Conservation (phyloP, 2,888 invertebrate genomes). For the Hoplodrina ambigua region DNA sequence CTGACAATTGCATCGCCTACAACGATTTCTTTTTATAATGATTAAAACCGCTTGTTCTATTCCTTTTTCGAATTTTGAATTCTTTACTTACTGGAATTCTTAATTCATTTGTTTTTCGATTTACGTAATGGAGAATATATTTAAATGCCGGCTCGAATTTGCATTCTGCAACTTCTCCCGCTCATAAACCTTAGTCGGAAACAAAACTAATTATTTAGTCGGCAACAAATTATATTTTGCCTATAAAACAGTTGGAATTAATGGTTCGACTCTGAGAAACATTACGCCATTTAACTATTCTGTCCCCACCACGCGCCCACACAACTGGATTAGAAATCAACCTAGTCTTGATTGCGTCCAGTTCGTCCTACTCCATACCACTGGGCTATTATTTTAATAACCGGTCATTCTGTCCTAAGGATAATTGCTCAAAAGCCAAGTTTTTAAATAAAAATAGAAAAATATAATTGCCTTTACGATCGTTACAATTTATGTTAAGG, state of each 20-base stretch:
- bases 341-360: constrained; percentile 70
- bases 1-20: constrained; percentile 13
- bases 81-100: not conserved
- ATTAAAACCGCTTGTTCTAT: not conserved
- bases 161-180: constrained; percentile 9
- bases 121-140: constrained; percentile 12
- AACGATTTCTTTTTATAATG: not conserved
- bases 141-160: not conserved
- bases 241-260: constrained; percentile 49
- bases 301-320: constrained; percentile 51
- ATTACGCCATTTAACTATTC: constrained; percentile 48
- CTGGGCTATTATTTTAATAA: constrained; percentile 83
- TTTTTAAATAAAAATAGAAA: constrained; percentile 42
- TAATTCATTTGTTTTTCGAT: constrained; percentile 25
- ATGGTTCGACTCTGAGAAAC: constrained; percentile 42
- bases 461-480: constrained; percentile 47
- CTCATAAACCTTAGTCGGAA: constrained; percentile 35
- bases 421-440: constrained; percentile 72
- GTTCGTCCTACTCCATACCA: constrained; percentile 62
- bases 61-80: not conserved
- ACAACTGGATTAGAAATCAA: constrained; percentile 77
- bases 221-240: constrained; percentile 38
- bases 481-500: constrained; percentile 57
- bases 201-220: constrained; percentile 48
- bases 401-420: constrained; percentile 80